Evolutionary conservation across 1,140 invertebrate genomes (phyloP), one percentile per base, ranked within the genome.

Genomic region (Batillaria attramentaria): DNA sequence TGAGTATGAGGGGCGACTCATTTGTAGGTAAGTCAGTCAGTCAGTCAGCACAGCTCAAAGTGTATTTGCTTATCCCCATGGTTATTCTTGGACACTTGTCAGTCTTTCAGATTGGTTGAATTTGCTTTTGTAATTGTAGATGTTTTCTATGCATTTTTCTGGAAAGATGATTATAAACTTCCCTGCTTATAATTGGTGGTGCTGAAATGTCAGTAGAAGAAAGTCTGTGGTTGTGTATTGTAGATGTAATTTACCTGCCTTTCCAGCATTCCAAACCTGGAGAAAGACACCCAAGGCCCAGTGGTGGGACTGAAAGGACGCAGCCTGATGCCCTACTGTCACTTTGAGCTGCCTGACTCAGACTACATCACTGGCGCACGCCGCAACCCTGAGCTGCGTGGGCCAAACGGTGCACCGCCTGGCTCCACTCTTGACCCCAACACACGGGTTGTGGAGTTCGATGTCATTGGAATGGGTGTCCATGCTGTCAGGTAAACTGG

Each of bases 271-370:
- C 83, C 89, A 10, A 89, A 90, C 80, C 83, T 91, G 42, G 88
- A 90, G 68, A 86, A 86, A 57, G 82, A 79, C 20, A 79, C 84
- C 16, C 84, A 87, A 50, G 88, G 87, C 8, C 90, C 90, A 60
- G 87, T 87, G 31, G 81, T 92, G 43, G 83, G 84, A 18, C 33
- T 92, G 31, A 89, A 85, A 69, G 90, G 87, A 0, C 85, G 87
- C 50, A 89, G 89, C 72, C 70, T 91, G 50, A 87, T 91, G 86
- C 91, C 91, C 1, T 91, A 89, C 79, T 92, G 90, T 78, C 91
- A 92, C 80, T 91, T 92, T 88, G 91, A 92, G 65, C 81, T 92
- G 37, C 87, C 88, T 68, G 89, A 91, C 75, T 91, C 90, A 0
- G 90, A 91, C 81, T 92, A 92, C 70, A 83, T 92, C 42, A 86